Percentiles rank a stretch among this genome's conserved stretches.
Evolutionary conservation across 2,888 invertebrate genomes (phyloP).

Genomic region (Drosophila falleni): DNA sequence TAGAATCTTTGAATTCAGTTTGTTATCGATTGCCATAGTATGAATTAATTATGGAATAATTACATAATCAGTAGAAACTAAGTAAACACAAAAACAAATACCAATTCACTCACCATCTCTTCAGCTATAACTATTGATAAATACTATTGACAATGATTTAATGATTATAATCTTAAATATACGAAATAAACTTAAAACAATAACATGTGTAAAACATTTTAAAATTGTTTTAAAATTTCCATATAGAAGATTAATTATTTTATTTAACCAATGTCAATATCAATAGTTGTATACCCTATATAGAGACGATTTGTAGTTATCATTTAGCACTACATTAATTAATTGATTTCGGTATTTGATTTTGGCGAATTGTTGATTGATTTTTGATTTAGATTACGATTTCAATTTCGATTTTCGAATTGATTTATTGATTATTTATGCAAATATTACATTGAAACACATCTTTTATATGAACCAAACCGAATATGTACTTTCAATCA

Average conservation of each 20-base stretch:
- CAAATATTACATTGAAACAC: constrained; percentile 81
- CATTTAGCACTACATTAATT: constrained; percentile 28
- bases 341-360: constrained; percentile 27
- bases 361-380: constrained; percentile 67
- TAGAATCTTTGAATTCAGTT: constrained; percentile 19
- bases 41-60: constrained; percentile 22
- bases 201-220: background rate
- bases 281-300: constrained; percentile 1
- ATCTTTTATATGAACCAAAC: constrained; percentile 83
- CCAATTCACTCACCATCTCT: constrained; percentile 69
- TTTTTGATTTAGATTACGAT: constrained; percentile 36
- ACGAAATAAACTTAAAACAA: background rate
- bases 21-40: constrained; percentile 41
- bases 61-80: constrained; percentile 39
- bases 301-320: constrained; percentile 19
- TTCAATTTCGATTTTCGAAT: constrained; percentile 59
- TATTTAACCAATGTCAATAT: background rate
- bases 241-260: background rate
- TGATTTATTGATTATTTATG: constrained; percentile 76
- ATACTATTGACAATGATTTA: background rate
- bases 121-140: constrained; percentile 7
- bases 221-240: background rate
- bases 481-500: constrained; percentile 79
- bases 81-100: constrained; percentile 67
- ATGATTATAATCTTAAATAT: background rate